Percentiles rank a stretch among this genome's conserved stretches.
Evolutionary conservation across 1,140 invertebrate genomes (phyloP).

Genomic region (Sipha flava): DNA sequence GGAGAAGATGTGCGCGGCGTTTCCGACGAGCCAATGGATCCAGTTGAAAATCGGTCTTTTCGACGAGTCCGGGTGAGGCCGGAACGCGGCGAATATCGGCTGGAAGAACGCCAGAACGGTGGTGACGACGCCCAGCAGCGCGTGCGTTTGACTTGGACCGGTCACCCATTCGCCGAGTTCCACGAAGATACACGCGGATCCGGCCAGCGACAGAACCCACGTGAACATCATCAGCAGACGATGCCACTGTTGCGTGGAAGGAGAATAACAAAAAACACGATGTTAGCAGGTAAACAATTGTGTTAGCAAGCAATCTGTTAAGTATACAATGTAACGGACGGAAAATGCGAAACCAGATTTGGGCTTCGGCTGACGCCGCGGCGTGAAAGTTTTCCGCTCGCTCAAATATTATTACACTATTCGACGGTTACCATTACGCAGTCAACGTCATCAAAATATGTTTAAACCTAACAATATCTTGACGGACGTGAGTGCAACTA

Average conservation of each 20-base stretch:
- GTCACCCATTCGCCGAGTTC: constrained; percentile 68
- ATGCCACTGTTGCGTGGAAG: constrained; percentile 60
- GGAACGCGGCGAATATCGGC: constrained; percentile 77
- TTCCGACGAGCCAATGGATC: constrained; percentile 87
- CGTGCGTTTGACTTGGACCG: constrained; percentile 63
- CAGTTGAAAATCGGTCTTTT: constrained; percentile 86
- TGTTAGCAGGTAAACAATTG: too few relatives aligned
- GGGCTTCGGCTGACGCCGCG: too few relatives aligned
- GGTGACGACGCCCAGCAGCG: constrained; percentile 67
- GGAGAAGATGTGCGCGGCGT: constrained; percentile 80
- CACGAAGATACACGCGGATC: constrained; percentile 74
- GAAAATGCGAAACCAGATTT: too few relatives aligned
- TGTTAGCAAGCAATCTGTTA: too few relatives aligned
- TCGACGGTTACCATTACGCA: too few relatives aligned
- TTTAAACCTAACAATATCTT: too few relatives aligned
- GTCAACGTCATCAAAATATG: too few relatives aligned
- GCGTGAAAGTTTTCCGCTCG: too few relatives aligned
- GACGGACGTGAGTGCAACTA: too few relatives aligned
- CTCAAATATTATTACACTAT: too few relatives aligned
- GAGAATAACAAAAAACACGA: not conserved
- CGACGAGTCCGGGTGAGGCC: constrained; percentile 72
- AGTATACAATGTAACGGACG: too few relatives aligned
- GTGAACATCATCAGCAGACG: constrained; percentile 74
- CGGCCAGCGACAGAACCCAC: constrained; percentile 65
- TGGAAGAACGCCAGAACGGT: constrained; percentile 76